Conservation (phyloP, 2,797 vertebrate genomes). For the Coccyzus lansbergi region DNA sequence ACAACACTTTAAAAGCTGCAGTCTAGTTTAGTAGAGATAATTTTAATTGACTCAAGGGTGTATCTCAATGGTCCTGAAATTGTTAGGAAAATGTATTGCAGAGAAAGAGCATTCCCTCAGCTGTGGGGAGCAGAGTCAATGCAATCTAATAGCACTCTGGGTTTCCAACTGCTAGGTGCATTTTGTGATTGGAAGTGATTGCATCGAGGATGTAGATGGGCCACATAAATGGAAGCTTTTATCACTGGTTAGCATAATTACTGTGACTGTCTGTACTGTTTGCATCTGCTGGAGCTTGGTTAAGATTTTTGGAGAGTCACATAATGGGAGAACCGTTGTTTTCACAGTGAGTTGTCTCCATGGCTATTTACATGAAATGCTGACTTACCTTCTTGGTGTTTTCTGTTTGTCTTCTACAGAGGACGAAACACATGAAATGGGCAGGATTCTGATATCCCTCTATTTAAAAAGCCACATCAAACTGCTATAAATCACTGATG, state of each 20-base stretch:
- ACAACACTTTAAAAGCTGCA: conserved; percentile 64
- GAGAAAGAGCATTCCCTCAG: conserved; percentile 42
- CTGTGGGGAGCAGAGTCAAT: conserved; percentile 35
- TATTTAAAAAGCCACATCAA: not conserved
- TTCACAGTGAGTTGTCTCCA: not conserved
- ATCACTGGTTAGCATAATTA: conserved; percentile 67
- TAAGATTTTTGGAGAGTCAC: conserved; percentile 26
- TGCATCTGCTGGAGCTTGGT: conserved; percentile 45
- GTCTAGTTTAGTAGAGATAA: conserved; percentile 65
- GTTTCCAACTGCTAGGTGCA: conserved; percentile 55
- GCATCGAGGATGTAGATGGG: conserved; percentile 40
- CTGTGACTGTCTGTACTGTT: not conserved
- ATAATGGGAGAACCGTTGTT: not conserved
- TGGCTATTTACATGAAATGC: not conserved
- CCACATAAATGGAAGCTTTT: conserved; percentile 58
- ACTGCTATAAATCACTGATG: not conserved
- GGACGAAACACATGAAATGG: not conserved
- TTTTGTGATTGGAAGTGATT: conserved; percentile 52
- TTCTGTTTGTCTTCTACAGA: not conserved
- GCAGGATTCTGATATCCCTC: not conserved
- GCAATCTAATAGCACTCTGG: conserved; percentile 42
- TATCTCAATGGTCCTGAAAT: conserved; percentile 63
- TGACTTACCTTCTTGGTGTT: not conserved
- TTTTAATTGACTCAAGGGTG: conserved; percentile 72
- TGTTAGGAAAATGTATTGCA: conserved; percentile 60